Base-by-base conservation (phyloP, 2,888 invertebrate genomes). In the Orchesella flavescens region DNA sequence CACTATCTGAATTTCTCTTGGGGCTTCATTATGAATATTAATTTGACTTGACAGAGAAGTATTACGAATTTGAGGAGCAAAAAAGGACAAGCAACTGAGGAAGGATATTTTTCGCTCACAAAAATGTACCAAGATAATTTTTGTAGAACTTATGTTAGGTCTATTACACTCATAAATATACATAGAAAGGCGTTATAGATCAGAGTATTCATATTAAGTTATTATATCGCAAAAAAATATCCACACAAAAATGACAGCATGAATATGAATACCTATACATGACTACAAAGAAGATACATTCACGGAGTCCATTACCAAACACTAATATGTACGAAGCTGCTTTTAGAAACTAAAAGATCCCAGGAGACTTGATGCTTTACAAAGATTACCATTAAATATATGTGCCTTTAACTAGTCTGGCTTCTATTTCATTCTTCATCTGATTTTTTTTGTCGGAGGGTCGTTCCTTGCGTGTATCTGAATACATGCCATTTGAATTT, bases 21-120 rank as follows among this genome's bases (percentile, higher is more conserved):
- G 46, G 77, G 44, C 57, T 19, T 44, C 59, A 78, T 61, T 69
- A 69, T 78, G 69, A 69, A 69, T 78, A 78, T 78, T 78, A 69
- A 71, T 78, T 69, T 19, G 77, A 69, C 69, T 49, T 68, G 77
- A 77, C 77, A 68, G 68, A 57, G 57, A 13, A 69, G 19, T 43
- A 57, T 24, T 19, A 23, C 46, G 17, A 53, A 49, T 7, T 49
- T 55, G 34, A 49, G 46, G 17, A 59, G 19, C 10, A 57, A 15
- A 17, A n/a, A 34, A 34, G 34, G 34, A 53, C 9, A 43, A 73
- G 59, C 21, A 21, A 15, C 19, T 4, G 19, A 68, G 17, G 44
- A 57, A 17, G 57, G 10, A 43, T 34, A 5, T 34, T 57, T 57
- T 34, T 44, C 43, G 49, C 49, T 3, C 13, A 17, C 3, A 13